Base-by-base conservation (phyloP, 2,113 vertebrate species). In the Cepphus grylle region DNA sequence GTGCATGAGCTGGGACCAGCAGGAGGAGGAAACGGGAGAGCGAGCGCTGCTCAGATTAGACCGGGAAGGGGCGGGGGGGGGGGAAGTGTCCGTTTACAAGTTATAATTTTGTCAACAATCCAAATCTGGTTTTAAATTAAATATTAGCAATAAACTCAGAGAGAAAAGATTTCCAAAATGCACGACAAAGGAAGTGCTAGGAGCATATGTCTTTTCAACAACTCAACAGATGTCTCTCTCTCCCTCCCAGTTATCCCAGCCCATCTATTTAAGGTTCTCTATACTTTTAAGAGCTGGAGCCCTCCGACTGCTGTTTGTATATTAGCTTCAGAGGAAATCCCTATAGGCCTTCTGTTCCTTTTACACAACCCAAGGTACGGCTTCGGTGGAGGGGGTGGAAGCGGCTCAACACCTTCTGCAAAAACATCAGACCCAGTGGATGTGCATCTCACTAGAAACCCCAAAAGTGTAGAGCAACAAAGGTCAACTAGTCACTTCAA, bases 51-150 rank as follows among this genome's bases (percentile, higher is more conserved):
- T 69, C 38, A 79, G 63, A 73, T 65, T 86, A 80, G 34, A 59
- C 52, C 6, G 16, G 14, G 34, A 69, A 72, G 26, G 38, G n/a
- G n/a, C n/a, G 30, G 20, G 9, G 27, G 9, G 15, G 34, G 29
- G 29, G 8, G 1, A 89, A 85, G 13, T 15, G 81, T 88, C 86
- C 61, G 2, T 93, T 93, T 84, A 72, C 61, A 81, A 94, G 69
- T 70, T 88, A 88, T 58, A 96, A 93, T 92, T 96, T 96, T 97
- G 94, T 92, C 94, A 95, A 82, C 56, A 91, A 84, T 93, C 92
- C 96, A 96, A 94, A 93, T 93, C 79, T 85, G 61, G 77, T 91
- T 96, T 94, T 91, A 97, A 95, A 97, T 96, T 95, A 90, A 96
- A 96, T 94, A 95, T 95, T 91, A 97, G 58, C 74, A 87, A 90